Percentiles rank a stretch among this genome's conserved stretches.
These are phyloP conservation scores for Epinotia nisella DNA, from an alignment of 2,888 invertebrate genomes.

Conservation along the genomic window DNA sequence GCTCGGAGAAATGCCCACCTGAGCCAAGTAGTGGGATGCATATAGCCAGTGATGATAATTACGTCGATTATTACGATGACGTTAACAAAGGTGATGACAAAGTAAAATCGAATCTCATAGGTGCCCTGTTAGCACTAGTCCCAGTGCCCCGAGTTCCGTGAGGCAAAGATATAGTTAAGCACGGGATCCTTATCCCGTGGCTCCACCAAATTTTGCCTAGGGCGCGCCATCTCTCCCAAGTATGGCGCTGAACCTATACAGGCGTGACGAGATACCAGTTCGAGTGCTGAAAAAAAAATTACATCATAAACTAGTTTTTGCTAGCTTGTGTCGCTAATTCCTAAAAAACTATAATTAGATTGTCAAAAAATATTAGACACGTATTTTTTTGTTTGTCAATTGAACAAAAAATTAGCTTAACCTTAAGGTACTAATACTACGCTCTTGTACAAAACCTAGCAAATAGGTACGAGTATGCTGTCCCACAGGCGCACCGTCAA, in stretches of 20 bases:
- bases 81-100: neutral
- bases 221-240: slow-evolving; percentile 7
- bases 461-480: too few species aligned
- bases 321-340: neutral
- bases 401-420: too few species aligned
- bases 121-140: neutral
- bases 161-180: neutral
- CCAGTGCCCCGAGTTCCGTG: neutral
- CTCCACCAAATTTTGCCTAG: neutral
- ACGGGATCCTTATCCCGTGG: neutral
- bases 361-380: too few species aligned
- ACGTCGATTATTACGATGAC: too few species aligned
- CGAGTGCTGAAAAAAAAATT: slow-evolving; percentile 1
- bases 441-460: too few species aligned
- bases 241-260: slow-evolving; percentile 20
- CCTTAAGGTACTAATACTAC: too few species aligned
- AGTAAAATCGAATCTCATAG: neutral
- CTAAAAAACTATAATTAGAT: too few species aligned
- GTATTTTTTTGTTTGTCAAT: too few species aligned
- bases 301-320: neutral
- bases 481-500: too few species aligned
- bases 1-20: too few species aligned
- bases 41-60: too few species aligned
- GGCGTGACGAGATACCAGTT: slow-evolving; percentile 5
- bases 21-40: too few species aligned